Evolutionary conservation across 2,797 vertebrate species (phyloP).

Genomic region (Stomatorhinus walkeri): DNA sequence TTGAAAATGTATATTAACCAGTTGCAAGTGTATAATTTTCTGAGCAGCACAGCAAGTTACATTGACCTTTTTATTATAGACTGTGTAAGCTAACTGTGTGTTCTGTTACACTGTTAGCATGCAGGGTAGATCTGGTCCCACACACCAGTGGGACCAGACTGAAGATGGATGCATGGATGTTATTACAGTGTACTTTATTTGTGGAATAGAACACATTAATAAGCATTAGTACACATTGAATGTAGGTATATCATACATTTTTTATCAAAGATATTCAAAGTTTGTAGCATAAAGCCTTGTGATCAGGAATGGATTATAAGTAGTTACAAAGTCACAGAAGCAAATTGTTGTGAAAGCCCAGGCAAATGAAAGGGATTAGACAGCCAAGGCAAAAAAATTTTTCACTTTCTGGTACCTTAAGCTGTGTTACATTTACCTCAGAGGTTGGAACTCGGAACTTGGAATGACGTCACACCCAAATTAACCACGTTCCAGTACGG

Average conservation of each 20-base stretch:
- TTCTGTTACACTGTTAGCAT: not conserved
- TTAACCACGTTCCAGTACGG: not conserved
- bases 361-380: not conserved
- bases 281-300: not conserved
- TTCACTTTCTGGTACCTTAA: not conserved
- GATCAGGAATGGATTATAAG: not conserved
- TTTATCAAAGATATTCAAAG: not conserved
- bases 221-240: not conserved
- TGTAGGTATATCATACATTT: not conserved
- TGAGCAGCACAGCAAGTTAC: not conserved
- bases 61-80: not conserved
- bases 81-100: not conserved
- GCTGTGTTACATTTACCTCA: not conserved
- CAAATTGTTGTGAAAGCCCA: not conserved
- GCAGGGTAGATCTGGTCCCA: not conserved
- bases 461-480: not conserved
- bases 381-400: not conserved
- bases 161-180: not conserved
- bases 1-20: not conserved
- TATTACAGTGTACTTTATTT: not conserved
- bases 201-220: not conserved
- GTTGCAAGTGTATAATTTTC: not conserved
- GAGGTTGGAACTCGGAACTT: not conserved
- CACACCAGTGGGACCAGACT: not conserved
- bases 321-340: not conserved